These are phyloP conservation scores for Drosophila pachea DNA, from an alignment of 1,140 invertebrate species.

Conservation along the genomic window DNA sequence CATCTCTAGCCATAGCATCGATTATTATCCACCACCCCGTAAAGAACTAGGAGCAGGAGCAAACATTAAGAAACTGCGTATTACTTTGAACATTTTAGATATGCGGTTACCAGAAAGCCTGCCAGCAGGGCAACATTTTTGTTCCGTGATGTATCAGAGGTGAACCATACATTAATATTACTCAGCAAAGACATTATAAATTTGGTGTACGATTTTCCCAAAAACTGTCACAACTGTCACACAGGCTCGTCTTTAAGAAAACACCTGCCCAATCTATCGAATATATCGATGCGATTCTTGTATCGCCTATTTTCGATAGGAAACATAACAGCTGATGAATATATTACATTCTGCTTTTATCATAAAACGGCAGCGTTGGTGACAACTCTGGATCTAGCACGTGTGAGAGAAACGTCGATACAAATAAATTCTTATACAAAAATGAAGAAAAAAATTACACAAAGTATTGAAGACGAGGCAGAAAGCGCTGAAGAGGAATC, in stretches of 20 bases:
- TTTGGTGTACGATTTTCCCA: slow-evolving; percentile 17
- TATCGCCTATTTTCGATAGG: neutral
- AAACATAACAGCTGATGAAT: slow-evolving; percentile 8
- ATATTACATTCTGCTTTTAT: neutral
- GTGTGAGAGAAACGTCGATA: slow-evolving; percentile 12
- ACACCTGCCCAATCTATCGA: slow-evolving; percentile 25
- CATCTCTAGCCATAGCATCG: slow-evolving; percentile 91
- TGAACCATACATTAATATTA: slow-evolving; percentile 61
- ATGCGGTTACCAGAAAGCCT: slow-evolving; percentile 87
- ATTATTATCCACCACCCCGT: slow-evolving; percentile 99
- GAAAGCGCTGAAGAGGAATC: slow-evolving; percentile 26
- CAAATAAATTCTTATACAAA: slow-evolving; percentile 29
- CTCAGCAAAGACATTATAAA: slow-evolving; percentile 61
- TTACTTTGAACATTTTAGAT: neutral
- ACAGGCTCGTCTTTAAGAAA: slow-evolving; percentile 14
- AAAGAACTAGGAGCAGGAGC: slow-evolving; percentile 85
- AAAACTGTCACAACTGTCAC: slow-evolving; percentile 14
- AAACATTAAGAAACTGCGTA: slow-evolving; percentile 7
- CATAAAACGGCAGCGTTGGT: neutral
- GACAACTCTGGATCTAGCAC: slow-evolving; percentile 28
- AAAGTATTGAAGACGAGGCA: slow-evolving; percentile 31
- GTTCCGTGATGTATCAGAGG: slow-evolving; percentile 86
- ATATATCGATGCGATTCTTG: neutral
- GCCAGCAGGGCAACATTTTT: slow-evolving; percentile 89
- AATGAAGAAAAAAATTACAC: slow-evolving; percentile 52